phyloP scores from a whole-genome alignment of 1,140 invertebrate species.

The Drosophila parabipectinata region DNA sequence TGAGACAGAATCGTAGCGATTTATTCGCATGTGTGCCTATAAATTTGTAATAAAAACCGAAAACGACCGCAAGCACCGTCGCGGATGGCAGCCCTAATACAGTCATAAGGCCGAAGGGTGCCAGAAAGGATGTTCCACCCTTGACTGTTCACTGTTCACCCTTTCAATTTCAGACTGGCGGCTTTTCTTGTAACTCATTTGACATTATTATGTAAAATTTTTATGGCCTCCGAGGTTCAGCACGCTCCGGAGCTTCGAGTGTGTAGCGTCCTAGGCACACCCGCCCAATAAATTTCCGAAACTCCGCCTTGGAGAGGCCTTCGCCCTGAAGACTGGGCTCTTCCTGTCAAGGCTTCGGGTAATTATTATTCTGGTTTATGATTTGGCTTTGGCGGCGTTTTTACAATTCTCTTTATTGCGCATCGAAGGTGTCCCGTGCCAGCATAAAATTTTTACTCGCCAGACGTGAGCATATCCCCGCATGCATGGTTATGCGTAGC shows the following conservation, averaged over 20 bases:
- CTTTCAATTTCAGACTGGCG: conserved; percentile 9
- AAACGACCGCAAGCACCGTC: conserved; percentile 71
- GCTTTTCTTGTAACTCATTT: conserved; percentile 81
- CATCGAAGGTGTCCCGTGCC: conserved; percentile 54
- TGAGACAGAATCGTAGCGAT: conserved; percentile 50
- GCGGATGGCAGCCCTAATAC: conserved; percentile 64
- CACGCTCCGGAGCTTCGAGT: conserved; percentile 35
- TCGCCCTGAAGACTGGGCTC: conserved; percentile 24
- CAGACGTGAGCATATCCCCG: conserved; percentile 43
- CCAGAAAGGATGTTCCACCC: conserved; percentile 1
- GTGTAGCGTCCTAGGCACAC: conserved; percentile 58
- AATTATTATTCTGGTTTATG: conserved; percentile 83
- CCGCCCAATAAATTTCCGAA: conserved; percentile 68
- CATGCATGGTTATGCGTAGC: conserved; percentile 9
- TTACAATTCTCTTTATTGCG: conserved; percentile 78
- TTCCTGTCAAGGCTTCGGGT: conserved; percentile 72
- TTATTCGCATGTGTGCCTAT: conserved; percentile 83
- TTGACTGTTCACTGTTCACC: background rate
- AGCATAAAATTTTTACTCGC: conserved; percentile 71
- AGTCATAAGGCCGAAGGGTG: conserved; percentile 66
- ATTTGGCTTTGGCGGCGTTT: conserved; percentile 64
- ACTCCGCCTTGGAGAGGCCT: conserved; percentile 25
- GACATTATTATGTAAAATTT: conserved; percentile 83
- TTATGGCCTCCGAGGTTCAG: conserved; percentile 77
- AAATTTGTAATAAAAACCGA: conserved; percentile 83